phyloP scores from a whole-genome alignment of 2,797 vertebrate genomes.

The Forpus xanthops region DNA sequence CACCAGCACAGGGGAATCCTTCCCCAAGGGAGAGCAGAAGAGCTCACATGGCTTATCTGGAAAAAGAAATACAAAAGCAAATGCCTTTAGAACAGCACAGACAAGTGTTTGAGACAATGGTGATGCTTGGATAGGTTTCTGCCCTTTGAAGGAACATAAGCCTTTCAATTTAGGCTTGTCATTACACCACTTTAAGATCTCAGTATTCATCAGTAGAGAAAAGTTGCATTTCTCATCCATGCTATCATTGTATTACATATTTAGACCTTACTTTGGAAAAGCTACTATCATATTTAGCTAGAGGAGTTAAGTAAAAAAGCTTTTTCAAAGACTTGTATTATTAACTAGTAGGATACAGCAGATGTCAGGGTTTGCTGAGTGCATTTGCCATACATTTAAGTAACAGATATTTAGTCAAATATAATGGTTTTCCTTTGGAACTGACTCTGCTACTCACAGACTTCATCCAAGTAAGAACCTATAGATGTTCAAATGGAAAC shows the following conservation, averaged over 20 bases:
- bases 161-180: not conserved
- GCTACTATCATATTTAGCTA: not conserved
- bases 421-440: not conserved
- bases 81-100: not conserved
- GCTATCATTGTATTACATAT: not conserved
- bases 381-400: not conserved
- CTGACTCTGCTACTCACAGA: not conserved
- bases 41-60: conserved; percentile 93
- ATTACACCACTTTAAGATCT: not conserved
- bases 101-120: not conserved
- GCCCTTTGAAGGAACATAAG: not conserved
- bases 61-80: not conserved
- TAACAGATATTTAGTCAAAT: not conserved
- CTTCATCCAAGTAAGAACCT: not conserved
- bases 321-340: not conserved
- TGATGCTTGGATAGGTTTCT: not conserved
- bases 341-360: not conserved
- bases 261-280: not conserved
- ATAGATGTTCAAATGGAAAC: not conserved
- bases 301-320: not conserved
- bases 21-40: conserved; percentile 88
- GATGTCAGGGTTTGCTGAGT: not conserved
- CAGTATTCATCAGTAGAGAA: not conserved
- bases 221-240: not conserved
- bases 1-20: conserved; percentile 85